Base-by-base conservation (phyloP, 2,113 vertebrate species). In the Vulpes lagopus region DNA sequence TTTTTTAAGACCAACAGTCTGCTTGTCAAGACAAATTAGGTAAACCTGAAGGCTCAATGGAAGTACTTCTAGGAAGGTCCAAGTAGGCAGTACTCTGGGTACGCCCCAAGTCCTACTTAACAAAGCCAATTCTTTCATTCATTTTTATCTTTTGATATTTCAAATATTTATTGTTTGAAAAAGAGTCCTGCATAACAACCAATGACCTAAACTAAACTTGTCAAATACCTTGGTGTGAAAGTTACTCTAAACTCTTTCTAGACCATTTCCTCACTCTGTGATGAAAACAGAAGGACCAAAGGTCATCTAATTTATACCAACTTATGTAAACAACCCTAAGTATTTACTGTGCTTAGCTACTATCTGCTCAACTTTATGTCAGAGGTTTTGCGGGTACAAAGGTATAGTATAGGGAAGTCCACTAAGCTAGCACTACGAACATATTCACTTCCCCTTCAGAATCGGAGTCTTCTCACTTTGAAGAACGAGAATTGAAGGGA, bases 261-360 rank as follows among this genome's bases (percentile, higher is more conserved):
- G 35, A 32, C 38, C 71, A 94, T 32, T 91, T 95, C 91, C 81
- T 93, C 92, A 95, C 79, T 87, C 53, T 87, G 74, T 83, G 69
- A 73, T 64, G 17, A 94, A 96, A 97, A 96, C n/a, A 80, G 81
- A 94, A 93, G 74, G 80, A 93, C 17, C 93, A 96, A 98, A 93
- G 89, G 86, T 87, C 83, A 93, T 62, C 43, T 91, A 84, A 96
- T 97, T 93, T 95, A 17, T 64, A 93, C 65, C 43, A 80, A 91
- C 67, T 51, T 64, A 38, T 64, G 67, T 84, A 91, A 96, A 96
- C 65, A 92, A 96, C 19, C 27, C 55, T 91, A 94, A 90, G 23
- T 83, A 96, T 62, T 67, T 93, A 90, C 85, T 89, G 27, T 93
- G 57, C 59, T 94, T 93, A 98, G 73, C 73, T 65, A 92, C 94